Base-by-base conservation (phyloP, 1,140 invertebrate genomes). In the Polypedilum pembai region DNA sequence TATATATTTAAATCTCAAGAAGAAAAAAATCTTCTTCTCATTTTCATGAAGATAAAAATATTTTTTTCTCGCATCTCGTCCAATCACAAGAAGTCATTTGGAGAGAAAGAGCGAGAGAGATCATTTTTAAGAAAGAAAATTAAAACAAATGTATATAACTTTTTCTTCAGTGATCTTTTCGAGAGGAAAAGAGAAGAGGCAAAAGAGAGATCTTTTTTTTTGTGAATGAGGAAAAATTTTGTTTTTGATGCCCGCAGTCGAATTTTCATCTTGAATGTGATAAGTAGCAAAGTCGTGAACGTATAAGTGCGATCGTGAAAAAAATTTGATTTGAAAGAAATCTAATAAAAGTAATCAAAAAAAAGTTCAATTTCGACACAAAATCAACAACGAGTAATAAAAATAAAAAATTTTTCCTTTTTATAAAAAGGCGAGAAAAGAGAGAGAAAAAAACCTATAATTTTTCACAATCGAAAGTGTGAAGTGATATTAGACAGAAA, bases 401-500 rank as follows among this genome's bases (percentile, higher is more conserved):
- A 56, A 12, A 56, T 15, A 56, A 15, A 56, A 15, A 3, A 3
- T 56, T 12, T 56, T 69, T 8, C 65, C 65, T 7, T 66, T 66
- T 18, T 66, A 18, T 7, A 8, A 65, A 7, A 65, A n/a, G n/a
- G n/a, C n/a, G n/a, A 69, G 8, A 20, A 69, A 69, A 66, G 18
- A 33, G 24, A 33, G 24, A 33, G 24, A 17, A 66, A 66, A 20
- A 66, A 66, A 18, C 17, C 2, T 69, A 10, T 8, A 69, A 69
- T 56, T 56, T 56, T 56, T 56, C 17, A 69, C 65, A 69, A 69
- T 69, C 65, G 65, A 69, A 69, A 69, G 65, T 69, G 65, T 69
- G 65, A 69, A 69, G 65, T 69, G 65, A 69, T 69, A 69, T 69
- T 69, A 69, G 65, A 69, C 65, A 69, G 65, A 69, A 69, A 21